These are phyloP conservation scores for Dinomys branickii DNA, from an alignment of 2,113 vertebrate species.

Conservation along the genomic window DNA sequence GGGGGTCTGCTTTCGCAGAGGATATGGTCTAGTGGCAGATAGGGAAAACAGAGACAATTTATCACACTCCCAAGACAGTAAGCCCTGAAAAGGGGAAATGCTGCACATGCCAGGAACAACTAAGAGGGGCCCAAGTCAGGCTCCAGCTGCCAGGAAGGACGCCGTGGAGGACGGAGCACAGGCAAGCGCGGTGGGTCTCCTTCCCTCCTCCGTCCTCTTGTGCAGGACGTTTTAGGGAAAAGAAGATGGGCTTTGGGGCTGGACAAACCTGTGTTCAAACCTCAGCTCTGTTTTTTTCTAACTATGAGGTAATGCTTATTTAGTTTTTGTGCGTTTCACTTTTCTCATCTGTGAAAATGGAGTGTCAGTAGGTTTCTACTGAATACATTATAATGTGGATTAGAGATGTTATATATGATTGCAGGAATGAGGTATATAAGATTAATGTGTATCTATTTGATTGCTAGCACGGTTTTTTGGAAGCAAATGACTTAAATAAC, in stretches of 20 bases:
- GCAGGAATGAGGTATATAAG: background rate
- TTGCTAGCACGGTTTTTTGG: background rate
- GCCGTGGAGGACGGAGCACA: background rate
- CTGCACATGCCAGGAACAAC: background rate
- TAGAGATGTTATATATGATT: background rate
- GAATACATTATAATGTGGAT: background rate
- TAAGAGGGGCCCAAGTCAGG: background rate
- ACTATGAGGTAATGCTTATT: background rate
- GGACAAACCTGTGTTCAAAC: background rate
- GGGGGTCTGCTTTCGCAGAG: background rate
- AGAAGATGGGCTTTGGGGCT: background rate
- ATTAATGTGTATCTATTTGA: background rate
- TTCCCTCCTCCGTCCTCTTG: too few species aligned
- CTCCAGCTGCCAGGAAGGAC: background rate
- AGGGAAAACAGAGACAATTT: background rate
- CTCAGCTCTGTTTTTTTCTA: background rate
- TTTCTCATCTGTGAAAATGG: constrained; percentile 29
- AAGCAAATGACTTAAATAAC: background rate
- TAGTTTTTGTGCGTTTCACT: background rate
- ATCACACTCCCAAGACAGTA: background rate
- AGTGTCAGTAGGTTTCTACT: background rate
- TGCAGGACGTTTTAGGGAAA: background rate
- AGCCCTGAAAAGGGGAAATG: background rate
- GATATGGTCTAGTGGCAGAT: background rate
- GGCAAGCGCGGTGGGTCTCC: background rate